phyloP scores from a whole-genome alignment of 2,888 invertebrate species.

The Eristalis tenax region DNA sequence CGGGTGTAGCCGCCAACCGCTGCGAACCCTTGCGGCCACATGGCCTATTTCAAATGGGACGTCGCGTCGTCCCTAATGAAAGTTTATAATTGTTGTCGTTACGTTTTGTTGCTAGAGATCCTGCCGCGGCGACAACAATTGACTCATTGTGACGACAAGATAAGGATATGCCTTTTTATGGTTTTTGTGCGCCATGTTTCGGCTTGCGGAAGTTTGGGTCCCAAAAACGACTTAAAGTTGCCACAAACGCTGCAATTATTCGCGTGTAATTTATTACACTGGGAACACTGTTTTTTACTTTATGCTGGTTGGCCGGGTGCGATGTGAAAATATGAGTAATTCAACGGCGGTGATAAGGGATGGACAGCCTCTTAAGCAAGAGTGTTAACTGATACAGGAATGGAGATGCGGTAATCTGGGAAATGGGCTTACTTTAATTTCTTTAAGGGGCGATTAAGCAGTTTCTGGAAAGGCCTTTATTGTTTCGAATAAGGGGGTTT shows the following conservation, averaged over 20 bases:
- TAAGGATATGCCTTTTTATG: conserved; percentile 23
- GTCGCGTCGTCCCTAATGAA: conserved; percentile 29
- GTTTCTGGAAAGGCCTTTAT: too few species aligned
- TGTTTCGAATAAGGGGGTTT: too few species aligned
- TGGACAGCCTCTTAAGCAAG: neutral
- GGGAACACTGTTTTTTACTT: neutral
- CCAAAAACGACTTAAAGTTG: conserved; percentile 14
- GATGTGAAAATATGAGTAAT: neutral
- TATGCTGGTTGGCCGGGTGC: neutral
- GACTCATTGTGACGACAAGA: conserved; percentile 39
- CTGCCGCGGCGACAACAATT: conserved; percentile 20
- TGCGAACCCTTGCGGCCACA: conserved; percentile 6
- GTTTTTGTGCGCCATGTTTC: neutral
- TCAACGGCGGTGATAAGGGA: neutral
- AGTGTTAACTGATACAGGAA: neutral
- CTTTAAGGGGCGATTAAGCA: neutral
- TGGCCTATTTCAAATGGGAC: conserved; percentile 25
- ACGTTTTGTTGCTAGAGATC: neutral
- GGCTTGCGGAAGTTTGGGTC: conserved; percentile 7
- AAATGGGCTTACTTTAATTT: neutral
- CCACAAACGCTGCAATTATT: neutral
- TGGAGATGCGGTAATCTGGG: neutral
- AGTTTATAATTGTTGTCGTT: conserved; percentile 50
- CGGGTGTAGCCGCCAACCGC: conserved; percentile 2
- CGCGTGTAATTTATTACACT: neutral